phyloP scores from a whole-genome alignment of 23 tunicate species.

The Aplidium turbinatum region DNA sequence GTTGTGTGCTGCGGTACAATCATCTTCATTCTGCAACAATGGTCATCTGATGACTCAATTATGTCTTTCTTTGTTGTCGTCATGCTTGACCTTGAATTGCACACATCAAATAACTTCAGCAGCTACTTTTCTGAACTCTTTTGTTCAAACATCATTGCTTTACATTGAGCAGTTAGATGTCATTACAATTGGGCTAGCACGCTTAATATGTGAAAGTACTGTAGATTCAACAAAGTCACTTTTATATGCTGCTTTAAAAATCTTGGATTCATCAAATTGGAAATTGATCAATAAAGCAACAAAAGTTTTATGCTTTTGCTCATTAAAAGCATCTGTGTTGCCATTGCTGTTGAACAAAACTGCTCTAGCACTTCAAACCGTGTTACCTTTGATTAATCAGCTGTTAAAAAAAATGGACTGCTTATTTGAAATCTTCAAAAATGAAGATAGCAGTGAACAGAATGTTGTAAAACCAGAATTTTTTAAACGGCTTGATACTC shows the following conservation, averaged over 20 bases:
- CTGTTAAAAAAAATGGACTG: slow-evolving; percentile 7
- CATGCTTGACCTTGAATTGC: no score
- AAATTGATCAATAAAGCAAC: background rate
- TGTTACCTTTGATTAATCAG: background rate
- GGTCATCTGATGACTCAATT: no score
- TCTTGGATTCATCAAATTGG: slow-evolving; percentile 1
- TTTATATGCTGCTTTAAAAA: background rate
- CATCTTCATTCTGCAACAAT: no score
- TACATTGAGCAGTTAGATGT: background rate
- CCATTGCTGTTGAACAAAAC: slow-evolving; percentile 19
- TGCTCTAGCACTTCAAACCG: background rate
- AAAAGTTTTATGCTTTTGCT: background rate
- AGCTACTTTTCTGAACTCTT: background rate
- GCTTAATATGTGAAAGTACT: slow-evolving; percentile 8
- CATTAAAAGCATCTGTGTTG: slow-evolving; percentile 11
- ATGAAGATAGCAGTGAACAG: background rate
- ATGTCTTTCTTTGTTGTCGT: no score
- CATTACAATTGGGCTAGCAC: slow-evolving; percentile 5
- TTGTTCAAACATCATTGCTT: background rate
- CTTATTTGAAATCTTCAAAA: background rate
- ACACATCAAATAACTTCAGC: no score
- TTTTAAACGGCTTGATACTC: background rate
- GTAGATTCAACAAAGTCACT: background rate
- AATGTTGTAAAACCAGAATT: background rate
- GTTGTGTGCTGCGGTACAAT: no score